These are phyloP conservation scores for Xestoiulus laeticollis DNA, from an alignment of 2,888 invertebrate genomes.

Conservation along the genomic window DNA sequence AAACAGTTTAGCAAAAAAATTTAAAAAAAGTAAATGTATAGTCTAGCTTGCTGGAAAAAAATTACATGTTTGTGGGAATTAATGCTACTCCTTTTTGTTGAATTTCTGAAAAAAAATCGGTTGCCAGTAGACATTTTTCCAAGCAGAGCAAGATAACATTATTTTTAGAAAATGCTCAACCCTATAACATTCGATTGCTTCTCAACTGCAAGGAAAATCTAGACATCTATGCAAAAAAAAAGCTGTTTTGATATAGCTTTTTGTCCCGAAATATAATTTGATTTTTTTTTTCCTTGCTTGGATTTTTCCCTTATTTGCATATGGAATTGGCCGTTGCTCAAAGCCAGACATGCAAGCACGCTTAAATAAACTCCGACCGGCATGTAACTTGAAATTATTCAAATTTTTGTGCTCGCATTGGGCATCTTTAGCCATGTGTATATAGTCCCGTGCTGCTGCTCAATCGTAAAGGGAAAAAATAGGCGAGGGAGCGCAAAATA, in stretches of 20 bases:
- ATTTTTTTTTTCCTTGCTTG: not conserved
- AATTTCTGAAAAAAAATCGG: no score
- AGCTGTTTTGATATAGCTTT: not conserved
- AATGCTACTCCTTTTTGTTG: no score
- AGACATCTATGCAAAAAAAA: not conserved
- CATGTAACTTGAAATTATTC: conserved; percentile 27
- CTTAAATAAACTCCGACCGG: not conserved
- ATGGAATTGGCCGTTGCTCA: conserved; percentile 5
- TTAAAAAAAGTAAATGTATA: no score
- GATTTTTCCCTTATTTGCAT: conserved; percentile 25
- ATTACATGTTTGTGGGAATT: no score
- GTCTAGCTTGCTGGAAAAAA: no score
- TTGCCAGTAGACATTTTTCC: no score
- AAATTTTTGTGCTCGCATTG: not conserved
- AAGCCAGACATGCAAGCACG: not conserved
- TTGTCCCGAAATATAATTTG: not conserved
- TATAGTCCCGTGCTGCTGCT: not conserved
- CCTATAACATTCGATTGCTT: not conserved
- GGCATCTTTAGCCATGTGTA: not conserved
- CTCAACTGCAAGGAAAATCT: not conserved
- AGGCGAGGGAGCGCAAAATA: not conserved
- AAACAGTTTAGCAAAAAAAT: no score
- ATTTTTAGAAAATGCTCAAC: no score
- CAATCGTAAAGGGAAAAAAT: not conserved
- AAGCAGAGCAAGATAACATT: no score